Evolutionary conservation across 2,888 invertebrate species (phyloP).

Genomic region (Marronus borbonicus): DNA sequence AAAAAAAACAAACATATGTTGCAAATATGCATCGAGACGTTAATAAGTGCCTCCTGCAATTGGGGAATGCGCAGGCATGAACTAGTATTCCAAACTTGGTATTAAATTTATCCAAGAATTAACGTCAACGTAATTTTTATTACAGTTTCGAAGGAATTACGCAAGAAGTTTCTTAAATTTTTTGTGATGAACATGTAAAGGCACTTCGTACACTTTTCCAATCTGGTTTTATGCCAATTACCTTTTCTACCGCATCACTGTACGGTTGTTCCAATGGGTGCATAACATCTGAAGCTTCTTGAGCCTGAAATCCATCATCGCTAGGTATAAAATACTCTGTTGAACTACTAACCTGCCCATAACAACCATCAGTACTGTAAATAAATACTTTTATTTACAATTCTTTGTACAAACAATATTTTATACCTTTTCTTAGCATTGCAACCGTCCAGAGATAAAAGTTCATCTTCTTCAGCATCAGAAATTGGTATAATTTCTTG

Average conservation of each 20-base stretch:
- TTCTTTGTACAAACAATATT: slow-evolving; percentile 14
- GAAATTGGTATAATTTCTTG: slow-evolving; percentile 63
- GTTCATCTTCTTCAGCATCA: slow-evolving; percentile 61
- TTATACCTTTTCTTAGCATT: slow-evolving; percentile 41
- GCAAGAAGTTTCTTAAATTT: too few species aligned
- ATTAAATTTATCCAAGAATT: too few species aligned
- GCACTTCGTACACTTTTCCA: too few species aligned
- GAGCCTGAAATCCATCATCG: slow-evolving; percentile 56
- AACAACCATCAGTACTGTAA: slow-evolving; percentile 61
- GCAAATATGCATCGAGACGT: too few species aligned
- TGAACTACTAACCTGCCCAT: slow-evolving; percentile 68
- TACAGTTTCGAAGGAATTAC: too few species aligned
- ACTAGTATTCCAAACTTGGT: too few species aligned
- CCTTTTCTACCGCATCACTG: slow-evolving; percentile 69
- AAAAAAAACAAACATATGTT: too few species aligned
- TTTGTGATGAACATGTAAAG: too few species aligned
- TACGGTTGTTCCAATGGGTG: slow-evolving; percentile 67
- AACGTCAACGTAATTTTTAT: too few species aligned
- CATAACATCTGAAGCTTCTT: slow-evolving; percentile 63
- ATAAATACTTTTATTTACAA: not conserved
- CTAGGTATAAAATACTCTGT: slow-evolving; percentile 64
- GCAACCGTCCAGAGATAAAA: slow-evolving; percentile 58
- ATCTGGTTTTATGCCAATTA: slow-evolving; percentile 54
- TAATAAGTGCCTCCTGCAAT: too few species aligned
- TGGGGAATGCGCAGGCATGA: too few species aligned